Base-by-base conservation (phyloP, 2,797 vertebrate genomes). In the Sebastiscus albofasciatus region DNA sequence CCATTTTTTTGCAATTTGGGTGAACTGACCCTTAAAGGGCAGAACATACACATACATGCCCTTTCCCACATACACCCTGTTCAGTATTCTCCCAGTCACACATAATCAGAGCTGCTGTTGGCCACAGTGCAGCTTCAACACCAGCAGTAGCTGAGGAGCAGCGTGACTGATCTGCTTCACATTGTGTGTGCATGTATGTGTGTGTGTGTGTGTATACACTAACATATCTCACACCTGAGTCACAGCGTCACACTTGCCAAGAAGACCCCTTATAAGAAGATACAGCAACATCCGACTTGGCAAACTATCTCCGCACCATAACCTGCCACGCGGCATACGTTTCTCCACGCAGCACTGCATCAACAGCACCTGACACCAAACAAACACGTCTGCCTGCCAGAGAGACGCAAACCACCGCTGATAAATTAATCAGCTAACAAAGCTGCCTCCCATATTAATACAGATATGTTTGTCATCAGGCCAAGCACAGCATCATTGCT, bases 301-400 rank as follows among this genome's bases (percentile, higher is more conserved):
- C 76, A 76, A 67, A 39, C 39, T n/a, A 9, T 49, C 46, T 26
- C 5, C 1, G 69, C 61, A 62, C 31, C 29, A 49, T 75, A 72
- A 80, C 71, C 68, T 62, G 42, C 75, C 66, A 33, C 8, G 8
- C 46, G 64, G 77, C 68, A 82, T 75, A 76, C 46, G 18, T 67
- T 70, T 55, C 29, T 77, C 26, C 14, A 34, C 0, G 12, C 65
- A 27, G 72, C 18, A 1, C 76, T 27, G 67, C 67, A 76, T 84
- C 75, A 86, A 81, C 73, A 83, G 69, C 33, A 2, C 49, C 71
- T 49, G 29, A 80, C 70, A 75, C 46, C 49, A 76, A 67, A 83
- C 75, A 77, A 81, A 85, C 75, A 73, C 78, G 27, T 72, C 29
- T 55, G 20, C 3, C 78, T 73, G 66, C 77, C 81, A 81, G 46